phyloP scores from a whole-genome alignment of 2,797 vertebrate species.

The Lophotriccus pileatus region DNA sequence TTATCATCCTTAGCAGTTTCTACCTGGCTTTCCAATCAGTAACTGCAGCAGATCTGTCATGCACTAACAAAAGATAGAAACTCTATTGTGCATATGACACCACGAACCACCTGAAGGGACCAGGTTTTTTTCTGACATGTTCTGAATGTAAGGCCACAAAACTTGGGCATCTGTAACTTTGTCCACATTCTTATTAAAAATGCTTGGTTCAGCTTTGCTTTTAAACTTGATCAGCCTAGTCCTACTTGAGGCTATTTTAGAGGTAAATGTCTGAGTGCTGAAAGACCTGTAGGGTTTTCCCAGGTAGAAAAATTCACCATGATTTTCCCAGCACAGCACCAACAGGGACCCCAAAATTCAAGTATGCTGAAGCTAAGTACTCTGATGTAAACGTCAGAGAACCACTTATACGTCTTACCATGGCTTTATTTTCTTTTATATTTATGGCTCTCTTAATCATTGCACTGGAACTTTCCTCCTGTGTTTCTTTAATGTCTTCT shows the following conservation, averaged over 20 bases:
- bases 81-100: background rate
- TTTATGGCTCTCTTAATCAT: constrained; percentile 88
- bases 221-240: background rate
- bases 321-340: background rate
- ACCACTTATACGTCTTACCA: constrained; percentile 75
- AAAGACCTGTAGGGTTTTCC: background rate
- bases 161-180: background rate
- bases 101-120: background rate
- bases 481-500: constrained; percentile 69
- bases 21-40: background rate
- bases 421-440: constrained; percentile 96
- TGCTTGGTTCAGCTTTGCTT: background rate
- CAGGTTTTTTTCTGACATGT: background rate
- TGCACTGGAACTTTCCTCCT: constrained; percentile 75
- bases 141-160: background rate
- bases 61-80: background rate
- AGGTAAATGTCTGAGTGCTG: background rate
- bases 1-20: background rate
- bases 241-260: background rate
- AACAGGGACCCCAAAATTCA: background rate
- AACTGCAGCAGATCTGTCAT: background rate
- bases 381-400: background rate
- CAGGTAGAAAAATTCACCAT: background rate
- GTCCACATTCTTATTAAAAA: background rate
- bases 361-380: background rate